Evolutionary conservation across 2,888 invertebrate species (phyloP).

Genomic region (Plemyria rubiginata): DNA sequence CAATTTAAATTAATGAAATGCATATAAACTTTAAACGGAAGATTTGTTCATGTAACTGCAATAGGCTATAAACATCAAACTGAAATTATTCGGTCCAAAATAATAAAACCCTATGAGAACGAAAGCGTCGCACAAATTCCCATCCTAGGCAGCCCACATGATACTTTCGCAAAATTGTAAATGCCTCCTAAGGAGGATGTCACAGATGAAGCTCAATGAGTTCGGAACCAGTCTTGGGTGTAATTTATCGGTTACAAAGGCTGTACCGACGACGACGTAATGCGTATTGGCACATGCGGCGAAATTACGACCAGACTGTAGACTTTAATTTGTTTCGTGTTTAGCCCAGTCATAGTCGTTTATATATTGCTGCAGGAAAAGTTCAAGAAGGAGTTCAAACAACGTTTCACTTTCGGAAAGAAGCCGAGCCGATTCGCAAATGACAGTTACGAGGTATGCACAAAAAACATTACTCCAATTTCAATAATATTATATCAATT

Average conservation of each 20-base stretch:
- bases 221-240: constrained; percentile 21
- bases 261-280: constrained; percentile 22
- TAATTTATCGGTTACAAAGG: constrained; percentile 34
- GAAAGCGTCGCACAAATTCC: background rate
- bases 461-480: background rate
- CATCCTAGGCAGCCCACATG: constrained; percentile 1
- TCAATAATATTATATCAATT: background rate
- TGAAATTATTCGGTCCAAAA: background rate
- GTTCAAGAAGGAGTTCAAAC: constrained; percentile 91
- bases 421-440: constrained; percentile 71
- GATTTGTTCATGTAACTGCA: too few relatives aligned
- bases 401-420: constrained; percentile 86
- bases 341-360: constrained; percentile 16
- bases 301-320: constrained; percentile 30
- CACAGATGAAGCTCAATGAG: constrained; percentile 22
- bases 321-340: constrained; percentile 31
- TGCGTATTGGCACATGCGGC: constrained; percentile 34
- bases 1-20: too few relatives aligned
- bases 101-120: constrained; percentile 4
- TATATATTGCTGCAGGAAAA: constrained; percentile 86
- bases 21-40: too few relatives aligned
- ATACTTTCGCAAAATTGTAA: constrained; percentile 15
- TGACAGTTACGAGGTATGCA: constrained; percentile 78
- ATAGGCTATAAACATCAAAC: background rate
- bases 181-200: constrained; percentile 14